A percentile compares a stretch with the other conserved stretches of the same genome.
phyloP scores from a whole-genome alignment of 2,797 vertebrate species.

The Dryobates pubescens region DNA sequence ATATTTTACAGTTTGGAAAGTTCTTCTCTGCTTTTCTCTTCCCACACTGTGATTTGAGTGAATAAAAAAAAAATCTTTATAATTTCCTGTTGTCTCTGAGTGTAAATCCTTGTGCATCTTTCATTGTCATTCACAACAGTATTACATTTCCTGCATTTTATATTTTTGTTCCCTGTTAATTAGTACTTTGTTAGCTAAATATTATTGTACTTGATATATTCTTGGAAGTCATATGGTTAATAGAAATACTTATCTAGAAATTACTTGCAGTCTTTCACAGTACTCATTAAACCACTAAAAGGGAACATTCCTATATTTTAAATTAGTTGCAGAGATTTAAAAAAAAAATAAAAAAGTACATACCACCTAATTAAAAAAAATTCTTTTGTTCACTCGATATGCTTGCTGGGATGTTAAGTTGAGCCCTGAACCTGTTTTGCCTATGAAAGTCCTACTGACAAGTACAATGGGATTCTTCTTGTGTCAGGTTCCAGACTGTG shows the following conservation, averaged over 20 bases:
- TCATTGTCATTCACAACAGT: background rate
- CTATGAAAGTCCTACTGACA: background rate
- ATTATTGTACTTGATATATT: background rate
- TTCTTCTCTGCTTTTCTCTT: background rate
- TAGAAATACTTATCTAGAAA: background rate
- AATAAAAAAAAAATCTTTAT: background rate
- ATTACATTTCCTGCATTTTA: background rate
- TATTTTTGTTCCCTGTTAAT: background rate
- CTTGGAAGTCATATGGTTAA: background rate
- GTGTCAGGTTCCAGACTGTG: background rate
- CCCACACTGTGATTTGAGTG: background rate
- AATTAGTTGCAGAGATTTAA: background rate
- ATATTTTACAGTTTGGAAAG: constrained; percentile 21
- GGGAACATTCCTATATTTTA: background rate
- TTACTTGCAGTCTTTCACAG: background rate
- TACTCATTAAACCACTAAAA: background rate
- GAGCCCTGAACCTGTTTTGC: background rate
- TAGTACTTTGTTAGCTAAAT: background rate
- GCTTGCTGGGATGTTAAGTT: background rate
- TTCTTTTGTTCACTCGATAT: background rate
- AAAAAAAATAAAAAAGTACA: background rate
- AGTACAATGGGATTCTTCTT: background rate
- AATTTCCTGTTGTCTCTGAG: background rate
- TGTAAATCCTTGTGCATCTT: background rate
- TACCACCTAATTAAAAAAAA: background rate